phyloP scores from a whole-genome alignment of 53 echinoderm and acorn worm species.

The Crossaster papposus region DNA sequence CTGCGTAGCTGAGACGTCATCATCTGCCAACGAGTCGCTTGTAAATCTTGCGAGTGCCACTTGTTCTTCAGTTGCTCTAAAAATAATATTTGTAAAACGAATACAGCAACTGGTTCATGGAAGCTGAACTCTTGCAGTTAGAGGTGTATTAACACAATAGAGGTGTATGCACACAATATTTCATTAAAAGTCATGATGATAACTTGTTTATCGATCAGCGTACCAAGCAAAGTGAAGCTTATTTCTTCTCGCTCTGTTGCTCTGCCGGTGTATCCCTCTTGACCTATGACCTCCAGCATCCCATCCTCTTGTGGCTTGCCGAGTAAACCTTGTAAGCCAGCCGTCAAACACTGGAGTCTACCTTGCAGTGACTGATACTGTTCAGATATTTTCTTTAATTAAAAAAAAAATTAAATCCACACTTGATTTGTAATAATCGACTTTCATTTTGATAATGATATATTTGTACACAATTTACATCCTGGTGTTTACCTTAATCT shows the following conservation, averaged over 20 bases:
- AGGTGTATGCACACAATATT: not conserved
- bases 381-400: slow-evolving; percentile 12
- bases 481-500: not conserved
- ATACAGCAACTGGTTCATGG: not conserved
- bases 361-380: slow-evolving; percentile 14
- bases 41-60: slow-evolving; percentile 31
- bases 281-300: slow-evolving; percentile 1
- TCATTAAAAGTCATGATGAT: not conserved
- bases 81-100: not conserved
- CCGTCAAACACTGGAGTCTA: slow-evolving; percentile 15
- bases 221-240: slow-evolving; percentile 46
- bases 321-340: slow-evolving; percentile 28
- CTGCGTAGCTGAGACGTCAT: slow-evolving; percentile 43
- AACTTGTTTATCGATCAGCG: not conserved
- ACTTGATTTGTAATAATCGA: not conserved
- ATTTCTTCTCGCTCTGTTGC: slow-evolving; percentile 4
- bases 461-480: not conserved
- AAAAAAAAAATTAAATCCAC: not conserved
- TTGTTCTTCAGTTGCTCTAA: slow-evolving; percentile 34
- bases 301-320: slow-evolving; percentile 12
- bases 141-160: no score
- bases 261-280: not conserved
- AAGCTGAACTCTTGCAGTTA: not conserved
- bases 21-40: slow-evolving; percentile 48
- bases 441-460: not conserved